These are phyloP conservation scores for Luscinia luscinia DNA, from an alignment of 2,797 vertebrate species.

Conservation along the genomic window DNA sequence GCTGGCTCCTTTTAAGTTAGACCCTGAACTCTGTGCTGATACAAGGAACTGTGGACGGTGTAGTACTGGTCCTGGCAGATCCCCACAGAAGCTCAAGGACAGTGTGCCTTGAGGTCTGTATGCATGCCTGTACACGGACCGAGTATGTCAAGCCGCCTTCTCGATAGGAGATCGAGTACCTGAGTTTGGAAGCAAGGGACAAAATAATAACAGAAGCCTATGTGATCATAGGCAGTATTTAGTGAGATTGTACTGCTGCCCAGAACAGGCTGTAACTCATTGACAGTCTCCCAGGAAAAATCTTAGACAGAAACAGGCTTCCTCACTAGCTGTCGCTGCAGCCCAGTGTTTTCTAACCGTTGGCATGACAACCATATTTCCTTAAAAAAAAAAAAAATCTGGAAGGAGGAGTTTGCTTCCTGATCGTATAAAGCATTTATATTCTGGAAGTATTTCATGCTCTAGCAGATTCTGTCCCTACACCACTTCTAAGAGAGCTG, in stretches of 20 bases:
- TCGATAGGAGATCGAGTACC: neutral
- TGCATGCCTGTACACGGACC: neutral
- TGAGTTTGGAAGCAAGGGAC: neutral
- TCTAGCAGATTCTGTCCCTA: neutral
- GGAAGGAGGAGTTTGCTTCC: neutral
- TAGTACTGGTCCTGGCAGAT: neutral
- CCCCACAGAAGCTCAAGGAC: neutral
- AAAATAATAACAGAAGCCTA: neutral
- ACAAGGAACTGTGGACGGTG: rapidly evolving
- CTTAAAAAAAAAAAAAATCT: neutral
- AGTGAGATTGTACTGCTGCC: neutral
- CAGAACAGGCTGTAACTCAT: neutral
- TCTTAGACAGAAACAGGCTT: neutral
- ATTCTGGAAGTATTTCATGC: neutral
- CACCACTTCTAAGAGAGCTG: neutral
- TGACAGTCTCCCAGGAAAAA: neutral
- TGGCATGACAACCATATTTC: slow-evolving; percentile 38
- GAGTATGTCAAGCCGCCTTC: neutral
- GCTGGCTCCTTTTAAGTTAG: neutral
- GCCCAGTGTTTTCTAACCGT: neutral
- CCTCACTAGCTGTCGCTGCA: slow-evolving; percentile 61
- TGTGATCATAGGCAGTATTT: neutral
- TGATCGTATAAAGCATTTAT: neutral
- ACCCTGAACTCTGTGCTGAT: neutral
- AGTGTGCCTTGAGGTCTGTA: neutral